phyloP scores from a whole-genome alignment of 2,888 invertebrate genomes.

The Zhuqinia jingwanae region DNA sequence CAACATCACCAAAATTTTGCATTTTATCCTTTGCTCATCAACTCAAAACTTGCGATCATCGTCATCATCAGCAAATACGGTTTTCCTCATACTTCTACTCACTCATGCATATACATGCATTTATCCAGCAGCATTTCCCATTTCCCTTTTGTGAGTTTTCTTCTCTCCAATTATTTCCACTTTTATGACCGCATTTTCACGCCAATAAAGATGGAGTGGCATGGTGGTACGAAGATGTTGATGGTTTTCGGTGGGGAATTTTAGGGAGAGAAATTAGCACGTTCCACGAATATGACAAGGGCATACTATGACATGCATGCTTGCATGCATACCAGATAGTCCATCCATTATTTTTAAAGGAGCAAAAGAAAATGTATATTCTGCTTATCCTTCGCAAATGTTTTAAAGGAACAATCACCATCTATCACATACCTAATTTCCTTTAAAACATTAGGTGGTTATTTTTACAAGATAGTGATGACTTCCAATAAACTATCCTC shows the following conservation, averaged over 20 bases:
- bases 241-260: too few species aligned
- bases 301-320: too few species aligned
- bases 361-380: neutral
- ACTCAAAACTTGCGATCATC: constrained; percentile 29
- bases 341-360: neutral
- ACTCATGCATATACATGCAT: neutral
- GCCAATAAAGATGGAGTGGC: constrained; percentile 32
- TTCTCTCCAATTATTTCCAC: constrained; percentile 59
- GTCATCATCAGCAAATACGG: neutral
- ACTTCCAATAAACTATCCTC: neutral
- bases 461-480: neutral
- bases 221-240: too few species aligned
- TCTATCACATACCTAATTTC: neutral
- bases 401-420: neutral
- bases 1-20: constrained; percentile 1
- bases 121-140: neutral
- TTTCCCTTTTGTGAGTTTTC: constrained; percentile 1
- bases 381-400: too few species aligned
- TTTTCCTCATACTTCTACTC: too few species aligned
- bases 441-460: neutral
- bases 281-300: constrained; percentile 46
- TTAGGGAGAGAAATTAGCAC: constrained; percentile 45
- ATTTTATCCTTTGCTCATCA: neutral
- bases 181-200: constrained; percentile 65
- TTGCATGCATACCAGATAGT: neutral